Percentiles rank a stretch among this genome's conserved stretches.
Conservation (phyloP, 2,113 vertebrate genomes). For the Opisthocomus hoazin region DNA sequence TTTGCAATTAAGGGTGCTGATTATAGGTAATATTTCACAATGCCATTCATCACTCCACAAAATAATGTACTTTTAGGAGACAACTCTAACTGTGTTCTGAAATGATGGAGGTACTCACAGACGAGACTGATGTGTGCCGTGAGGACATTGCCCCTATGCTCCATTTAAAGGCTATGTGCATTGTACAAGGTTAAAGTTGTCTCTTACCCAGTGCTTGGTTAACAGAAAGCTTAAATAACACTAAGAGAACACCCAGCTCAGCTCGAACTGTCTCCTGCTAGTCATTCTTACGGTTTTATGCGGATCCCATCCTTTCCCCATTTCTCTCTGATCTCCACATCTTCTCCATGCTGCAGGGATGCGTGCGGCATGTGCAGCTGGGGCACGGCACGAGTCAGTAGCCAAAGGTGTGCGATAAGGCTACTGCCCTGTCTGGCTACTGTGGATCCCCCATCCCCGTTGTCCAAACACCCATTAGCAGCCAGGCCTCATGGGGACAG, state of each 20-base stretch:
- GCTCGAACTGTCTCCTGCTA: neutral
- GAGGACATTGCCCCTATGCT: neutral
- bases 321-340: neutral
- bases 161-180: neutral
- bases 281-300: neutral
- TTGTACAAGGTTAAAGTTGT: neutral
- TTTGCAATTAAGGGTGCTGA: conserved; percentile 14
- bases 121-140: neutral
- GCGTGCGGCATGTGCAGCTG: neutral
- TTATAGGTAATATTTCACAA: conserved; percentile 31
- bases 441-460: too few species aligned
- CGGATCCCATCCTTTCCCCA: neutral
- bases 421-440: neutral
- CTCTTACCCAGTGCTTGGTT: neutral
- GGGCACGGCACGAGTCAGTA: neutral
- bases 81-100: neutral
- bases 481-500: neutral
- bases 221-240: neutral
- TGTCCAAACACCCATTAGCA: neutral
- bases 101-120: neutral
- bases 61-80: conserved; percentile 10
- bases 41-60: conserved; percentile 9
- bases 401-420: neutral
- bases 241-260: neutral
- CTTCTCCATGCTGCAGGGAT: neutral